A percentile compares a stretch with the other conserved stretches of the same genome.
These are phyloP conservation scores for Pocillopora damicornis DNA, from an alignment of 64 coral and sea anemone genomes.

Conservation along the genomic window DNA sequence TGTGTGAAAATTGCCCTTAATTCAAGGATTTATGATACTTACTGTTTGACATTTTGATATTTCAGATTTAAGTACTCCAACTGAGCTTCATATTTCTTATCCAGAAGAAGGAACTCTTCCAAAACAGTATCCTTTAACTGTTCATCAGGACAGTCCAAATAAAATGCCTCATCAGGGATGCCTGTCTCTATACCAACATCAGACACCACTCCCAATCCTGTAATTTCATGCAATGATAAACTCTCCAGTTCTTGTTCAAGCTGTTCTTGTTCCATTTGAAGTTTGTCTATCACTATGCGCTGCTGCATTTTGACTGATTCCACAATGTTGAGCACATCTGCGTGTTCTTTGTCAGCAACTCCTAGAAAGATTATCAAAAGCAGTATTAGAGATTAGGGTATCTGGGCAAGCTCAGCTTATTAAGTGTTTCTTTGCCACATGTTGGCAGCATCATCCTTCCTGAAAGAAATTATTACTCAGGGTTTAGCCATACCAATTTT, in stretches of 20 bases:
- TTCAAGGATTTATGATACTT: background rate
- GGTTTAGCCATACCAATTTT: too few species aligned
- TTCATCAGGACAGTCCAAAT: slow-evolving; percentile 82
- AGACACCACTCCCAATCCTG: slow-evolving; percentile 12
- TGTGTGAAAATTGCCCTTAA: too few species aligned
- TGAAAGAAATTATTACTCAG: too few species aligned
- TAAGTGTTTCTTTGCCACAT: too few species aligned
- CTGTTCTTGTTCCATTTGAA: slow-evolving; percentile 67
- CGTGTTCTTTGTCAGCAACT: slow-evolving; percentile 72
- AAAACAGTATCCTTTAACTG: slow-evolving; percentile 63
- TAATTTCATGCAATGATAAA: slow-evolving; percentile 49
- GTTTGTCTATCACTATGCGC: slow-evolving; percentile 53
- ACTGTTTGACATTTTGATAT: slow-evolving; percentile 43
- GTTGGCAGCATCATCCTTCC: too few species aligned
- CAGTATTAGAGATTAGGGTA: background rate
- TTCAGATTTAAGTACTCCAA: slow-evolving; percentile 77
- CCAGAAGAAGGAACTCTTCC: slow-evolving; percentile 80
- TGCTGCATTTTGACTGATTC: slow-evolving; percentile 80
- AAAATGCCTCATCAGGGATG: slow-evolving; percentile 68
- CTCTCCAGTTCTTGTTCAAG: slow-evolving; percentile 79
- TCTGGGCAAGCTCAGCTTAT: too few species aligned
- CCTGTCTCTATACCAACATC: slow-evolving; percentile 62
- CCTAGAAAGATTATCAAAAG: slow-evolving; percentile 32
- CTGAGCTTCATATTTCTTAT: slow-evolving; percentile 94
- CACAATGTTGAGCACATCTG: slow-evolving; percentile 67